Percentiles rank a stretch among this genome's conserved stretches.
phyloP scores from a whole-genome alignment of 2,888 invertebrate species.

The Prenolepis imparis region DNA sequence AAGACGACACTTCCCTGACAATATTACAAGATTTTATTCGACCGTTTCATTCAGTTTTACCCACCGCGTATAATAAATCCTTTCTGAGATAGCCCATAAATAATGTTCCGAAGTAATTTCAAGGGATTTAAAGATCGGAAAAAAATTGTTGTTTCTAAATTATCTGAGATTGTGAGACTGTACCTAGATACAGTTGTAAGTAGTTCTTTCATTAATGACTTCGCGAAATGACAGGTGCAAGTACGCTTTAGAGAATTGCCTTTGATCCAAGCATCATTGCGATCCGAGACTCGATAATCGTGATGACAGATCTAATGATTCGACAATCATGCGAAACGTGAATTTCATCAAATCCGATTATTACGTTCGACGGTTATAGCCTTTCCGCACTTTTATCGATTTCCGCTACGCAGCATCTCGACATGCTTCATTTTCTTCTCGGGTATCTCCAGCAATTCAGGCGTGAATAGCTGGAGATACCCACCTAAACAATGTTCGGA shows the following conservation, averaged over 20 bases:
- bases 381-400: slow-evolving; percentile 45
- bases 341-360: slow-evolving; percentile 39
- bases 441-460: slow-evolving; percentile 21
- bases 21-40: slow-evolving; percentile 18
- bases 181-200: slow-evolving; percentile 64
- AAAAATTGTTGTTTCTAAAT: background rate
- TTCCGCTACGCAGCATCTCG: slow-evolving; percentile 2
- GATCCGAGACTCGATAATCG: slow-evolving; percentile 41
- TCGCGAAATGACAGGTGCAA: slow-evolving; percentile 67
- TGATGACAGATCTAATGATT: slow-evolving; percentile 33
- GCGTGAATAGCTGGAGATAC: slow-evolving; percentile 22
- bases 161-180: slow-evolving; percentile 36
- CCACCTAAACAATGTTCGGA: slow-evolving; percentile 57
- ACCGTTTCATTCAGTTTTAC: slow-evolving; percentile 7
- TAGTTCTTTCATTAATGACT: slow-evolving; percentile 69
- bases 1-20: slow-evolving; percentile 21
- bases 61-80: background rate
- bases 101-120: slow-evolving; percentile 30
- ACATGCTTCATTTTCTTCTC: slow-evolving; percentile 30
- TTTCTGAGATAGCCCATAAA: slow-evolving; percentile 9
- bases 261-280: slow-evolving; percentile 32
- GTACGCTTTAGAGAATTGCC: slow-evolving; percentile 49
- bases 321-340: slow-evolving; percentile 47
- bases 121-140: slow-evolving; percentile 21
- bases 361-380: slow-evolving; percentile 32